Base-by-base conservation (phyloP, 1,140 invertebrate species). In the Agrypnia vestita region DNA sequence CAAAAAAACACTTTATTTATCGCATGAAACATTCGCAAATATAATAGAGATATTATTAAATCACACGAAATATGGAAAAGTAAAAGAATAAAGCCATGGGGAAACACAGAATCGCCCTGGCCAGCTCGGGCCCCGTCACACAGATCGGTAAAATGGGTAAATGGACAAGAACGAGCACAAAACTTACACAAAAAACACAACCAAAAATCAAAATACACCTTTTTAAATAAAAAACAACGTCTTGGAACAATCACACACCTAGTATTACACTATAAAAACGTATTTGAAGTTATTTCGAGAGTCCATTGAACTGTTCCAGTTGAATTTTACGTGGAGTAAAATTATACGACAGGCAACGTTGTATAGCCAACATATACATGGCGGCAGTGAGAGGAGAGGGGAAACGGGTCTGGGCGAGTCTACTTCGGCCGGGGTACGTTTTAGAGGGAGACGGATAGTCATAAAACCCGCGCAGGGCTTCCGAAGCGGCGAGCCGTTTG, bases 321-420 rank as follows among this genome's bases (percentile, higher is more conserved):
- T 86, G 87, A 89, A 89, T 88, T 89, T 89, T 88, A 89, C 88
- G 88, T 88, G 86, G 85, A 88, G 88, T 87, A 87, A 89, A 89
- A 89, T 88, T 88, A 87, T 89, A 89, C 88, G 88, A 88, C 86
- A 89, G 87, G 88, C 88, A 88, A 89, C 88, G 88, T 86, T 87
- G 87, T 89, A 88, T 88, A 88, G 87, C 84, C 85, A 85, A 84
- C 84, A 85, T 85, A 84, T 84, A 84, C 81, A 83, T 85, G 86
- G 85, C 85, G 86, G 86, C 86, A 84, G 86, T 86, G 81, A 69
- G 73, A 10, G 19, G 46, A 12, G 0, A 13, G 61, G 73, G 80
- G 44, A 44, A 46, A 25, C 47, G 67, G 62, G 76, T n/a, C 47
- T 53, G 76, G 67, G 64, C 76, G 64, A 59, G 62, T 71, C 76